These are phyloP conservation scores for Ivindomyrus marchei DNA, from an alignment of 2,113 vertebrate genomes.

Conservation along the genomic window DNA sequence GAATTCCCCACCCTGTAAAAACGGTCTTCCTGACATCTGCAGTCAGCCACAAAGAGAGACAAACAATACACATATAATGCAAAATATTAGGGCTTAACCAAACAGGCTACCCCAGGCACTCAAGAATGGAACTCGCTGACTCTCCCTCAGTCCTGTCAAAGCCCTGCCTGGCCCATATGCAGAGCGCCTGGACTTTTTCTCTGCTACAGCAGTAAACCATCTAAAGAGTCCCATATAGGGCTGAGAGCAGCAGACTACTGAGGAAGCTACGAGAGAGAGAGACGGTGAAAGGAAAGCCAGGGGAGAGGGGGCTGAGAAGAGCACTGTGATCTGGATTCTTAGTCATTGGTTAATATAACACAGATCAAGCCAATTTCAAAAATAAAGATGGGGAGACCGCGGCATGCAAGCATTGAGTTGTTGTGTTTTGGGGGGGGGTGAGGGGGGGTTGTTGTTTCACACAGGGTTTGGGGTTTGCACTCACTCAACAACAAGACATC, in stretches of 20 bases:
- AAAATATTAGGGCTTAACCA: background rate
- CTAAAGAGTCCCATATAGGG: slow-evolving; percentile 31
- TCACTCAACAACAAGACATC: slow-evolving; percentile 70
- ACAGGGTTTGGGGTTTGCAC: slow-evolving; percentile 72
- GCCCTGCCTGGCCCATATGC: slow-evolving; percentile 27
- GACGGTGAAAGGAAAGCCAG: background rate
- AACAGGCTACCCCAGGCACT: background rate
- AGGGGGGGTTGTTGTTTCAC: slow-evolving; percentile 57
- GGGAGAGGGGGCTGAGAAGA: slow-evolving; percentile 11
- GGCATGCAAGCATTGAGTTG: slow-evolving; percentile 73
- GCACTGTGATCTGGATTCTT: background rate
- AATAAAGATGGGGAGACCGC: slow-evolving; percentile 47
- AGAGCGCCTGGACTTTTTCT: slow-evolving; percentile 20
- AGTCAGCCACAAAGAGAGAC: slow-evolving; percentile 17
- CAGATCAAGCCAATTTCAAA: slow-evolving; percentile 45
- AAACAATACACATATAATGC: background rate
- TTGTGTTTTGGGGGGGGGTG: slow-evolving; percentile 49
- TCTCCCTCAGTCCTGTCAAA: background rate
- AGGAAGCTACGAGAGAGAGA: background rate
- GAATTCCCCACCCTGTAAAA: background rate
- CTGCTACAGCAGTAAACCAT: slow-evolving; percentile 5
- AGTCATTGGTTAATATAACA: slow-evolving; percentile 56
- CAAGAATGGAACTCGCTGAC: background rate
- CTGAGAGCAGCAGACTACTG: background rate
- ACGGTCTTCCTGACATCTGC: slow-evolving; percentile 9